phyloP scores from a whole-genome alignment of 2,888 invertebrate species.

The Dysmachus trigonus region DNA sequence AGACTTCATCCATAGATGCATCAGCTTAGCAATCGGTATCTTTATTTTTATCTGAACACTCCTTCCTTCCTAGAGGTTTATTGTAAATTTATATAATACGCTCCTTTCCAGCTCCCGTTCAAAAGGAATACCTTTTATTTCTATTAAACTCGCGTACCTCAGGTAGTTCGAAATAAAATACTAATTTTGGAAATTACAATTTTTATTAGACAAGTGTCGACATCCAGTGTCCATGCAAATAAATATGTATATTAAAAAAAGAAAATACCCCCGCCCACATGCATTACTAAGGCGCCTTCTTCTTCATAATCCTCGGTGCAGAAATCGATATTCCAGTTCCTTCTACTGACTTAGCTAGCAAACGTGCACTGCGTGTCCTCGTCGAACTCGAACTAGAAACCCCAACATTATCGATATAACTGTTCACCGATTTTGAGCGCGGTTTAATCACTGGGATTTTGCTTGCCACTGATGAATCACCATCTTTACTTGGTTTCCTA shows the following conservation, averaged over 20 bases:
- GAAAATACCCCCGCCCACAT: background rate
- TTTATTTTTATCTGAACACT: too few relatives aligned
- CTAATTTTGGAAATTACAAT: background rate
- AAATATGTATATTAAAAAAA: background rate
- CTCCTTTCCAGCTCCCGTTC: too few relatives aligned
- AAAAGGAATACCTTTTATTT: too few relatives aligned
- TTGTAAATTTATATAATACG: too few relatives aligned
- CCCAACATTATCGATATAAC: background rate
- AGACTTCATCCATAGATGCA: too few relatives aligned
- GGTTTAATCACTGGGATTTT: background rate
- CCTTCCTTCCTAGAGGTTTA: too few relatives aligned
- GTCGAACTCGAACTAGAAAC: background rate
- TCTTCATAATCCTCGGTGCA: background rate
- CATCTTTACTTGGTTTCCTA: background rate
- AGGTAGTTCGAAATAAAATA: too few relatives aligned
- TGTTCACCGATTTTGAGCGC: background rate
- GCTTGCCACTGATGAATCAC: background rate
- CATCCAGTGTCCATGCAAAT: background rate
- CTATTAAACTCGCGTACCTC: too few relatives aligned
- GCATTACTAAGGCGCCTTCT: background rate
- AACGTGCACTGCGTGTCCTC: background rate
- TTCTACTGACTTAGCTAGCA: background rate
- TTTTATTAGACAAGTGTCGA: background rate
- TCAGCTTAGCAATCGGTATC: too few relatives aligned
- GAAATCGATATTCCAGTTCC: background rate